phyloP scores from a whole-genome alignment of 1,140 invertebrate species.

The Agrypnia vestita region DNA sequence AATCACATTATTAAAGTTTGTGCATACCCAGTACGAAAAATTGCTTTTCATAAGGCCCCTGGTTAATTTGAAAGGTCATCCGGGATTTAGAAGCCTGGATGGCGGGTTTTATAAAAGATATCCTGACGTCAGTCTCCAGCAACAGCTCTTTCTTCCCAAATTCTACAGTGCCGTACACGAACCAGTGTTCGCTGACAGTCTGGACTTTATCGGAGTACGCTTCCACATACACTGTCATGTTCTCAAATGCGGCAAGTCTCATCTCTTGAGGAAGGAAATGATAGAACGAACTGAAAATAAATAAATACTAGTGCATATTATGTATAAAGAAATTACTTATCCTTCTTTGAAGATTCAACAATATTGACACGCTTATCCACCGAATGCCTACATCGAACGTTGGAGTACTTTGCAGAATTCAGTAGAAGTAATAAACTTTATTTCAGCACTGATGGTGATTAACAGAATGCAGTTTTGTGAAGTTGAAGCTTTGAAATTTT shows the following conservation, averaged over 20 bases:
- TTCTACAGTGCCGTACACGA: conserved; percentile 12
- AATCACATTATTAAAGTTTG: no score
- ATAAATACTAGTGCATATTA: no score
- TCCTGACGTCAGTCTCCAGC: conserved; percentile 1
- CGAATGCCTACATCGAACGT: no score
- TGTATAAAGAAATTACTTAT: no score
- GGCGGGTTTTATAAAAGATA: conserved; percentile 20
- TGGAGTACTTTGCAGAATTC: no score
- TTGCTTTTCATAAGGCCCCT: conserved; percentile 37
- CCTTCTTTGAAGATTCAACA: no score
- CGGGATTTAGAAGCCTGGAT: conserved; percentile 15
- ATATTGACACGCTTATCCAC: no score
- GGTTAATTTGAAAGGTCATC: conserved; percentile 34
- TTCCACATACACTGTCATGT: conserved; percentile 2
- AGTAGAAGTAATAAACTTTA: no score
- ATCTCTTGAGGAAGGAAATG: conserved; percentile 18
- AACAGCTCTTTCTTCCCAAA: conserved; percentile 33
- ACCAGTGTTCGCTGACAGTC: conserved; percentile 28
- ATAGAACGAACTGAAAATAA: conserved; percentile 20
- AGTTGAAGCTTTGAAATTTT: no score
- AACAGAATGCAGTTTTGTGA: no score
- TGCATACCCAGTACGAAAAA: conserved; percentile 36
- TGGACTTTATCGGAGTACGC: conserved; percentile 23
- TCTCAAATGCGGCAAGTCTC: not conserved
- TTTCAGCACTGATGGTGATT: no score